Conservation (phyloP, 2,113 vertebrate genomes). For the Cyprinus carpio region DNA sequence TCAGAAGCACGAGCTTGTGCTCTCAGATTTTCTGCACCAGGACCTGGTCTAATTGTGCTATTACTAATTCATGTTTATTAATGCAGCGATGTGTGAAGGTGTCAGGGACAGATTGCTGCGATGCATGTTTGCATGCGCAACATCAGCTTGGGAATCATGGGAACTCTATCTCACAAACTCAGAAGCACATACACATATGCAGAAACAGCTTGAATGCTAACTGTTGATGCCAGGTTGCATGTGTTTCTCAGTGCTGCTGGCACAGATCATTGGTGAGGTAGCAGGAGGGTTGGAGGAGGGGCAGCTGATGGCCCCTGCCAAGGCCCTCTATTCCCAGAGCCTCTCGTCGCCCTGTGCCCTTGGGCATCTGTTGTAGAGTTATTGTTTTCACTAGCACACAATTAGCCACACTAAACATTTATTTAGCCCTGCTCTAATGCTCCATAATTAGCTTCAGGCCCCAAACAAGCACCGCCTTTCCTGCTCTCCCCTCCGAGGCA, state of each 20-base stretch:
- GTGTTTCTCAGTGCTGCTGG: constrained; percentile 40
- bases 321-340: constrained; percentile 63
- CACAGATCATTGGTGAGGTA: constrained; percentile 24
- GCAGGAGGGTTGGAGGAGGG: constrained; percentile 65
- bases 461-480: constrained; percentile 65
- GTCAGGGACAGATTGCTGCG: constrained; percentile 62
- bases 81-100: constrained; percentile 71
- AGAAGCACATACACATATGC: neutral
- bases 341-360: constrained; percentile 65
- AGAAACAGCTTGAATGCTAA: constrained; percentile 46
- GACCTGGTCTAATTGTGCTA: constrained; percentile 71
- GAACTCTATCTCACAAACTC: neutral
- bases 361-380: constrained; percentile 73
- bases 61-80: constrained; percentile 79
- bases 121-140: constrained; percentile 61
- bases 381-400: constrained; percentile 81
- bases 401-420: constrained; percentile 80
- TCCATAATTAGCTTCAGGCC: constrained; percentile 80
- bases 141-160: constrained; percentile 34
- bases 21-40: constrained; percentile 18
- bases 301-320: constrained; percentile 73
- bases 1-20: neutral
- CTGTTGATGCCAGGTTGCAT: constrained; percentile 63
- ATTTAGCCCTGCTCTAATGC: constrained; percentile 82
- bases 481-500: constrained; percentile 56